phyloP scores from a whole-genome alignment of 2,113 vertebrate species.

The Aptenodytes patagonicus region DNA sequence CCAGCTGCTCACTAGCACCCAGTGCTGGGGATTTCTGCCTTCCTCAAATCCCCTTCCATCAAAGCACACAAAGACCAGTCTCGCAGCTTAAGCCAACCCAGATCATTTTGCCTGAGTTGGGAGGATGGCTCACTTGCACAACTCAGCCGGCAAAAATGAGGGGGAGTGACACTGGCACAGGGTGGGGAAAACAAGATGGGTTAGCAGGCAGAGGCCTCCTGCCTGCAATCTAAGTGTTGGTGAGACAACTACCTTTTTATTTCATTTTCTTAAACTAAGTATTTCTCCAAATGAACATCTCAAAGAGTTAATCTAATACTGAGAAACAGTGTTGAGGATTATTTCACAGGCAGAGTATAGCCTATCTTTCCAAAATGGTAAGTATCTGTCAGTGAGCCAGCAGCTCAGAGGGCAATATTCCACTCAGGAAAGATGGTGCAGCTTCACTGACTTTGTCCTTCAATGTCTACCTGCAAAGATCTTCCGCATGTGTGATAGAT shows the following conservation, averaged over 20 bases:
- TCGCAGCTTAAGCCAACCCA: background rate
- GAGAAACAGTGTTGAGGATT: background rate
- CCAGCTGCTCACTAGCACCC: background rate
- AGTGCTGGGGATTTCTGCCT: background rate
- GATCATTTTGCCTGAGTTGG: background rate
- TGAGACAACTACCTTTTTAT: background rate
- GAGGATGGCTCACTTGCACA: background rate
- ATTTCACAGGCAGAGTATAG: background rate
- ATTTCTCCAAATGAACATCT: background rate
- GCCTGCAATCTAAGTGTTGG: background rate
- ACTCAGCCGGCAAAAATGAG: background rate
- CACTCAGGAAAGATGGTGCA: background rate
- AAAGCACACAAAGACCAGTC: background rate
- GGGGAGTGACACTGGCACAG: background rate
- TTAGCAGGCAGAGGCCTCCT: background rate
- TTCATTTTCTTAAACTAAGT: background rate
- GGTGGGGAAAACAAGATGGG: background rate
- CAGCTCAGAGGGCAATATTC: background rate
- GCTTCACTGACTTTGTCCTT: background rate
- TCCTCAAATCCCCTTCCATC: background rate
- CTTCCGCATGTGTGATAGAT: background rate
- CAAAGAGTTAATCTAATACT: background rate
- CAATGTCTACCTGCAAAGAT: background rate
- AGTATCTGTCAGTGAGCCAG: background rate
- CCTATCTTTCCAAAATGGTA: background rate